Evolutionary conservation across 2,113 vertebrate genomes (phyloP).

Genomic region (Nansenia antarctica): DNA sequence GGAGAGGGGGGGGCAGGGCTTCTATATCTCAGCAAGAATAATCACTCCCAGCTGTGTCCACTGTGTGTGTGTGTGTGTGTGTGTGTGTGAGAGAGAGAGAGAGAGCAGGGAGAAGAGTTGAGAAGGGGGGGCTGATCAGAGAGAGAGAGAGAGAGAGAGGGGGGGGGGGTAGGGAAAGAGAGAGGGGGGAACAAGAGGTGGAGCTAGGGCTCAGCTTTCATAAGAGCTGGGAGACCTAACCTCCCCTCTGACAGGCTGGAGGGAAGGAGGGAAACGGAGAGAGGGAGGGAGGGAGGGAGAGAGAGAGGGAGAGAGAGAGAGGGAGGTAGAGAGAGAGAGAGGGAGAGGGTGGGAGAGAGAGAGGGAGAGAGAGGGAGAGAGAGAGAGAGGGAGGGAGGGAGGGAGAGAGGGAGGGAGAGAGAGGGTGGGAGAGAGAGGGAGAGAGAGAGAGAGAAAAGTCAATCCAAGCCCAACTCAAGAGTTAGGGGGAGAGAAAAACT

Average conservation of each 20-base stretch:
- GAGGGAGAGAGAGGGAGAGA: background rate
- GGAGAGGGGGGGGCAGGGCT: slow-evolving; percentile 20
- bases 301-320: background rate
- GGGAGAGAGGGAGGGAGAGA: background rate
- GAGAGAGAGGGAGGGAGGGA: background rate
- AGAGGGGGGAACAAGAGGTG: background rate
- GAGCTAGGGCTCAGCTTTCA: slow-evolving; percentile 33
- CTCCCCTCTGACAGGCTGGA: slow-evolving; percentile 9
- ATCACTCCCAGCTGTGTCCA: slow-evolving; percentile 63
- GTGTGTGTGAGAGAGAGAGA: background rate
- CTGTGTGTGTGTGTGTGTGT: slow-evolving; percentile 6
- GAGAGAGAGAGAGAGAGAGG: background rate
- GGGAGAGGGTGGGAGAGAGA: too few species aligned
- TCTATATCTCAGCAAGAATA: slow-evolving; percentile 55
- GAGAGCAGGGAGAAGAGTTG: background rate
- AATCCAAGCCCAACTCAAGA: background rate
- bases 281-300: background rate
- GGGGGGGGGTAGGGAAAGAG: background rate
- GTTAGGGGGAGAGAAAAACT: background rate
- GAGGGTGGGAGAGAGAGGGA: too few species aligned
- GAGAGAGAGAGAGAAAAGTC: background rate
- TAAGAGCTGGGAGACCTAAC: slow-evolving; percentile 34
- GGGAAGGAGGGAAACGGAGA: background rate
- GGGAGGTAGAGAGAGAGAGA: background rate
- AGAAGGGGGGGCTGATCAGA: background rate